A percentile compares a stretch with the other conserved stretches of the same genome.
These are phyloP conservation scores for Entosphenus tridentatus DNA, from an alignment of 2,113 vertebrate species.

Conservation along the genomic window DNA sequence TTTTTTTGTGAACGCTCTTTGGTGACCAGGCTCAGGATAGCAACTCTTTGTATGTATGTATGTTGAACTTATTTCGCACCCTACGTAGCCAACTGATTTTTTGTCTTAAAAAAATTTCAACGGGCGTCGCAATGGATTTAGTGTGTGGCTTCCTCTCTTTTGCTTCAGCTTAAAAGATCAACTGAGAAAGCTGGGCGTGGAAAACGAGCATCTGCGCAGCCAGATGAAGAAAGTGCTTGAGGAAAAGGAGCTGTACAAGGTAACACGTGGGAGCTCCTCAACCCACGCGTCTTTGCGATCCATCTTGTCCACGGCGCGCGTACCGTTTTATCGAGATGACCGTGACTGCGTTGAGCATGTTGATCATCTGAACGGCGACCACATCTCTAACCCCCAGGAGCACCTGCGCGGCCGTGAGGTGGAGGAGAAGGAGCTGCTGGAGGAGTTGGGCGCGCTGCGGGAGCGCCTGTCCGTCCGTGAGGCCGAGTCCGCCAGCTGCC, in stretches of 20 bases:
- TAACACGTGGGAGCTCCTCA: not conserved
- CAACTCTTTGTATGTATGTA: too few relatives aligned
- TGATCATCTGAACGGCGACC: not conserved
- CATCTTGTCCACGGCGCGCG: not conserved
- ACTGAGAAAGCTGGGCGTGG: not conserved
- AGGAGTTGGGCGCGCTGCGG: conserved; percentile 1
- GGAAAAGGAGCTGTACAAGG: conserved; percentile 3
- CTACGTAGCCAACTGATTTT: too few relatives aligned
- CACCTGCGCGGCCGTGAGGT: conserved; percentile 1
- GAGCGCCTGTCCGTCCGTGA: not conserved
- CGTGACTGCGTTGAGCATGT: not conserved
- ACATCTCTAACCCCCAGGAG: not conserved
- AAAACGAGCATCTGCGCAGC: not conserved
- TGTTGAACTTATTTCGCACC: too few relatives aligned
- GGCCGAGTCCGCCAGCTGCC: not conserved
- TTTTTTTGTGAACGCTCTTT: too few relatives aligned
- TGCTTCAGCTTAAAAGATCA: conserved; percentile 1
- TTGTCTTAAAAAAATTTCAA: too few relatives aligned
- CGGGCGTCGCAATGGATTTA: too few relatives aligned
- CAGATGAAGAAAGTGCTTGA: not conserved
- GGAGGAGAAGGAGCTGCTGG: conserved; percentile 3
- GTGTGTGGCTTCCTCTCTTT: not conserved
- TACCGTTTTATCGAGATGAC: not conserved
- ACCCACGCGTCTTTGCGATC: conserved; percentile 2
- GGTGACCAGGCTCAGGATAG: too few relatives aligned